phyloP scores from a whole-genome alignment of 1,140 invertebrate species.

The Scylla paramamosain region DNA sequence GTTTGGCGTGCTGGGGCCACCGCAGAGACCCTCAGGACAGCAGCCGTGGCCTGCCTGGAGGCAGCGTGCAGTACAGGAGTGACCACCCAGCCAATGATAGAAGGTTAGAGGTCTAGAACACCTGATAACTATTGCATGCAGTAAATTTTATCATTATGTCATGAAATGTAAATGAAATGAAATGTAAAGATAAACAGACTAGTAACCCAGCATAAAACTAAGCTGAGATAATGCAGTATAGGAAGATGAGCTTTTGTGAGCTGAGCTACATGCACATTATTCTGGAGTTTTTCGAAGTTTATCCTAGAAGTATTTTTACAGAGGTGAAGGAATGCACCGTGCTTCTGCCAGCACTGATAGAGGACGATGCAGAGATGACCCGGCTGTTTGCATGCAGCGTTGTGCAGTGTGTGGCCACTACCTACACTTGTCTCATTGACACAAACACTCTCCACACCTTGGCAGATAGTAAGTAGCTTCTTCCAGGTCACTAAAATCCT shows the following conservation, averaged over 20 bases:
- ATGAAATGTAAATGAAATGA: no score
- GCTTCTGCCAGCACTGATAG: constrained; percentile 59
- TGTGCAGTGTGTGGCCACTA: neutral
- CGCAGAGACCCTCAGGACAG: constrained; percentile 55
- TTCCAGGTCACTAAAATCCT: neutral
- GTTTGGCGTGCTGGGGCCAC: constrained; percentile 59
- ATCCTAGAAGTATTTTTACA: constrained; percentile 8
- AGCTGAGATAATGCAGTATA: no score
- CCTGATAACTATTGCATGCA: no score
- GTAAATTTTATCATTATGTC: no score
- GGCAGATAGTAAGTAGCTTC: constrained; percentile 53
- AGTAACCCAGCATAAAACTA: no score
- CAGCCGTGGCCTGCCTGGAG: constrained; percentile 52
- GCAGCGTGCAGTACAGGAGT: constrained; percentile 28
- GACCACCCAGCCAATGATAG: neutral
- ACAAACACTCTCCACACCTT: constrained; percentile 45
- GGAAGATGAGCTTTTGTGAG: no score
- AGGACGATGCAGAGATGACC: constrained; percentile 61
- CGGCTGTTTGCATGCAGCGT: constrained; percentile 44
- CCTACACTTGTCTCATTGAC: constrained; percentile 41
- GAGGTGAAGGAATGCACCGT: constrained; percentile 34
- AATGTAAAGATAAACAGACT: no score
- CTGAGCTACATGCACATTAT: neutral
- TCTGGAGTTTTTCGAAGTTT: neutral
- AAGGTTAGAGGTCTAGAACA: neutral